Conservation (phyloP, 2,888 invertebrate genomes). For the Drosophila neutralis region DNA sequence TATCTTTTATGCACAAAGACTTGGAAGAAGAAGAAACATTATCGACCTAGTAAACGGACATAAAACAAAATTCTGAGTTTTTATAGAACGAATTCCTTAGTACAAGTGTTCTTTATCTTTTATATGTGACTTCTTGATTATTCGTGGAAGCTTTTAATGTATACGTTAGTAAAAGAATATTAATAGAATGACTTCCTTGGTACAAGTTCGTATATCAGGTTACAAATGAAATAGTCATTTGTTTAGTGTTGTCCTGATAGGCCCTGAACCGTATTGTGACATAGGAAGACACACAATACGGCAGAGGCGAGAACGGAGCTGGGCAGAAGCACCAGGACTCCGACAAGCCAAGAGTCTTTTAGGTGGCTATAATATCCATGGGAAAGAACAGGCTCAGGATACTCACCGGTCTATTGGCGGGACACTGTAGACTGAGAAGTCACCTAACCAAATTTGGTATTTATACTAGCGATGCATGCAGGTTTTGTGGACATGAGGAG, state of each 20-base stretch:
- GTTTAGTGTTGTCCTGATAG: not conserved
- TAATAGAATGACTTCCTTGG: not conserved
- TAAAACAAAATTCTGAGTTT: not conserved
- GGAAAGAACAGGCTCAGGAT: too few species aligned
- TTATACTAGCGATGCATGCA: too few species aligned
- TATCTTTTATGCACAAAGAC: not conserved
- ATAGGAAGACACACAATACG: too few species aligned
- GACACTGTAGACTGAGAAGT: too few species aligned
- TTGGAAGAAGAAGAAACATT: not conserved
- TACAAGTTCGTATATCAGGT: not conserved
- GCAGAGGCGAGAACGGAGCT: too few species aligned
- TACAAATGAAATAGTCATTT: not conserved
- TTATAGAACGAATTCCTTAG: not conserved
- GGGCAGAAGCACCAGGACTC: too few species aligned
- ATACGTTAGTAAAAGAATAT: accelerated
- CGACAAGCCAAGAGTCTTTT: too few species aligned
- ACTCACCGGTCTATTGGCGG: too few species aligned
- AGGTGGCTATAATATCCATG: too few species aligned
- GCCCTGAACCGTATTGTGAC: too few species aligned
- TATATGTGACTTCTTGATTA: not conserved
- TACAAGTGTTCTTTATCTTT: not conserved
- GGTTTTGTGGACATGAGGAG: too few species aligned
- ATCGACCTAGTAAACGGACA: not conserved
- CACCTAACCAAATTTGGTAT: too few species aligned
- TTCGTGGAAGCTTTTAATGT: not conserved